Evolutionary conservation across 2,113 vertebrate species (phyloP), one percentile per base, ranked within the genome.

Genomic region (Ranitomeya variabilis): DNA sequence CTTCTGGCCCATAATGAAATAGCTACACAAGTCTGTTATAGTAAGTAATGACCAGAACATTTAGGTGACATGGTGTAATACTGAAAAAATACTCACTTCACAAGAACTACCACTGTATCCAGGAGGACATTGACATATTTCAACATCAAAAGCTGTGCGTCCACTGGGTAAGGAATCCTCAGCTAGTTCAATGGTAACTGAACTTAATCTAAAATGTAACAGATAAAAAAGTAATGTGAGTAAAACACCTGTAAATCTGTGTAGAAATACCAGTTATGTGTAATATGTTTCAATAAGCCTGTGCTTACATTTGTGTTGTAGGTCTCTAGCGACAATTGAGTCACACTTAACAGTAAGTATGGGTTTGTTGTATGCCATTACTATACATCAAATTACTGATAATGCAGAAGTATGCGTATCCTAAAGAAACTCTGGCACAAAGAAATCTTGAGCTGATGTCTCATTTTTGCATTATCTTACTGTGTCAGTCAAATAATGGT

Each of bases 21-120:
- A 45, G 37, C 37, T 45, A 19, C 62, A 8, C n/a, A 13, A 69
- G 4, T 26, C 11, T 69, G 6, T 23, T 26, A 14, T 23, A 10
- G 23, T 13, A 69, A 69, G n/a, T 12, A 13, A 0, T 69, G n/a
- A 69, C 1, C 23, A 26, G 3, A 26, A 13, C 12, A 64, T 64
- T 5, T 19, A 13, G 11, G 26, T 23, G 12, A 37, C 11, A 31
- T 37, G 21, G 11, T 14, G 19, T 19, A 14, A 74, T 74, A 45
- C 8, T 82, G 13, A 16, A 15, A 62, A 19, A 8, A 37, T 26
- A 93, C 95, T 94, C 91, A 97, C 97, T 93, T 97, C 96, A 90
- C 97, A 97, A 0, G 97, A 97, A 37, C 94, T 95, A 15, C 97
- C 96, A 67, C 59, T 91, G 16, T 96, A 97, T 4, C 96, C 95